Evolutionary conservation across 2,888 invertebrate species (phyloP).

Genomic region (Schizaphis graminum): DNA sequence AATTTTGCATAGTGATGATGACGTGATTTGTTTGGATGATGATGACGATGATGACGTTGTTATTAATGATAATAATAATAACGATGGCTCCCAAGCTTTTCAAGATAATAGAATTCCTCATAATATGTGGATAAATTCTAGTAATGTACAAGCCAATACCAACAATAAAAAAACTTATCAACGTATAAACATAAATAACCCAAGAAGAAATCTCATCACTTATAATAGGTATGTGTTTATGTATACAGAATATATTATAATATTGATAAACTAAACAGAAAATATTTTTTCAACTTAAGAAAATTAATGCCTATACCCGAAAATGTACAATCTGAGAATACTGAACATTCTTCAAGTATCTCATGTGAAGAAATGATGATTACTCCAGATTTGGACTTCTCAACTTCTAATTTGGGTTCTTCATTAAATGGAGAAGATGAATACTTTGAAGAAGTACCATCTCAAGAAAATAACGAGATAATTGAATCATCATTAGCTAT

Average conservation of each 20-base stretch:
- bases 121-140: background rate
- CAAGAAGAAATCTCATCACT: accelerated
- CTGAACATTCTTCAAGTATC: background rate
- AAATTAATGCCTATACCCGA: background rate
- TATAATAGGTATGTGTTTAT: background rate
- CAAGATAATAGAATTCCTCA: background rate
- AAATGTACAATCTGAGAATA: background rate
- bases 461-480: background rate
- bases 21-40: slow-evolving; percentile 48
- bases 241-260: background rate
- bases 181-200: background rate
- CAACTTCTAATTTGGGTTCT: background rate
- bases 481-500: background rate
- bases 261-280: background rate
- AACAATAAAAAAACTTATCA: background rate
- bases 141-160: background rate
- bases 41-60: slow-evolving; percentile 1
- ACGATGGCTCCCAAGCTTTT: background rate
- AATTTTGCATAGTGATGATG: background rate
- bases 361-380: slow-evolving; percentile 32
- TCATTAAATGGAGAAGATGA: background rate
- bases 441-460: background rate
- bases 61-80: background rate
- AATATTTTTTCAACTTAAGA: background rate
- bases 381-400: slow-evolving; percentile 37